A percentile compares a stretch with the other conserved stretches of the same genome.
Evolutionary conservation across 2,113 vertebrate species (phyloP).

Genomic region (Sturnus vulgaris): DNA sequence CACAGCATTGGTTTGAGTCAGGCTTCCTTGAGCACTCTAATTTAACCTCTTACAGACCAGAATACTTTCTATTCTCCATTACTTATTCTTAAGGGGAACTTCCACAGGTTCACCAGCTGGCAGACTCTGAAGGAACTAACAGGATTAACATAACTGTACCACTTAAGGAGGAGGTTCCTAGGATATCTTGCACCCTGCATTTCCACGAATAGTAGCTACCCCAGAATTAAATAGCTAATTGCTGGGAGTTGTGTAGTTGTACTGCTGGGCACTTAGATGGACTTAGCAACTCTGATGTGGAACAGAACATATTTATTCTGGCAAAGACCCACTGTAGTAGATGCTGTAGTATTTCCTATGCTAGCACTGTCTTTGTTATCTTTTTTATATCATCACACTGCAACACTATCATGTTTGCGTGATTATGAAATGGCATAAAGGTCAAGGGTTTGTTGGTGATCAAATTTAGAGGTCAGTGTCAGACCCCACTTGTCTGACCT

Average conservation of each 20-base stretch:
- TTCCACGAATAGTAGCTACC: not conserved
- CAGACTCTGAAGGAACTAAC: not conserved
- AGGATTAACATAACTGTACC: not conserved
- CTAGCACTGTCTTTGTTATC: not conserved
- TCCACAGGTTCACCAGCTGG: not conserved
- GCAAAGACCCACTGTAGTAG: not conserved
- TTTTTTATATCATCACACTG: not conserved
- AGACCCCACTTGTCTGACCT: not conserved
- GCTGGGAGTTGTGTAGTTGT: not conserved
- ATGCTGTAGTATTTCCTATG: not conserved
- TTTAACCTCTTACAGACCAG: not conserved
- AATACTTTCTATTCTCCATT: not conserved
- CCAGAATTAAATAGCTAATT: not conserved
- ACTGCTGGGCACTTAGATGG: not conserved
- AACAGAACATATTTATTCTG: not conserved
- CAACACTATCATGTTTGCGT: not conserved
- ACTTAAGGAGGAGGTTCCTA: not conserved
- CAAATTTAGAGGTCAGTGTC: not conserved
- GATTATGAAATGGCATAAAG: not conserved
- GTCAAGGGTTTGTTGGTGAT: not conserved
- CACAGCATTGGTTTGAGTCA: not conserved
- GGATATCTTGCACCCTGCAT: not conserved
- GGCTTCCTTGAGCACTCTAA: not conserved
- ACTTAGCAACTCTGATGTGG: not conserved
- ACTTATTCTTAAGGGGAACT: not conserved